Evolutionary conservation across 1,140 invertebrate genomes (phyloP), one percentile per base, ranked within the genome.

Genomic region (Ostrea edulis): DNA sequence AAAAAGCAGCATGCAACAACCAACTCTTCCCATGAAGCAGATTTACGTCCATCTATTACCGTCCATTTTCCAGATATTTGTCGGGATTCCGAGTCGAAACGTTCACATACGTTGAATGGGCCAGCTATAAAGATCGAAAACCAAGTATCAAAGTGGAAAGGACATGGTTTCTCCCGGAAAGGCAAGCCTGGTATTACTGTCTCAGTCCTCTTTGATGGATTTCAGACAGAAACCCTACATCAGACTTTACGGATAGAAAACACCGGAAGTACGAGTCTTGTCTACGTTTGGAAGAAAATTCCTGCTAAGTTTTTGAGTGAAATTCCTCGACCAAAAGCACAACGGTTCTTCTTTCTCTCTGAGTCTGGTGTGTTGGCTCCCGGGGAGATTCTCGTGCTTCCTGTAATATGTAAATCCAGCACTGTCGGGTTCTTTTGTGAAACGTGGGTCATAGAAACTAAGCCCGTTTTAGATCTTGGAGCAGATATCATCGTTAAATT

Each of bases 81-180:
- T 29, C 25, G 29, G 29, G 25, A 35, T 35, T 5, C 29, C 29
- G 22, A n/a, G n/a, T 62, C 12, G 12, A 62, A 62, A 62, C n/a
- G n/a, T n/a, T n/a, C 58, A n/a, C 14, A 25, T 29, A 25, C 22
- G n/a, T 29, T 44, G 25, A 54, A 51, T 9, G 85, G 85, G 29
- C 85, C 85, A 29, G 85, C 85, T 29, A 29, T 86, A n/a, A 54
- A 54, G 85, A 81, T 86, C 54, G 85, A 44, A 52, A 81, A 68
- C 22, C 44, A 81, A 9, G 25, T 81, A 25, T 25, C 29, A 8
- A 44, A 35, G 25, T 86, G 85, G 85, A 44, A n/a, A 9, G 85
- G 85, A 7, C 71, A 65, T 25, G 53, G 77, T 14, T 12, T 9
- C 2, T 71, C 65, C 54, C 51, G 20, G 17, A 7, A 22, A 53